A percentile compares a stretch with the other conserved stretches of the same genome.
phyloP scores from a whole-genome alignment of 2,888 invertebrate species.

The Cantharis lateralis region DNA sequence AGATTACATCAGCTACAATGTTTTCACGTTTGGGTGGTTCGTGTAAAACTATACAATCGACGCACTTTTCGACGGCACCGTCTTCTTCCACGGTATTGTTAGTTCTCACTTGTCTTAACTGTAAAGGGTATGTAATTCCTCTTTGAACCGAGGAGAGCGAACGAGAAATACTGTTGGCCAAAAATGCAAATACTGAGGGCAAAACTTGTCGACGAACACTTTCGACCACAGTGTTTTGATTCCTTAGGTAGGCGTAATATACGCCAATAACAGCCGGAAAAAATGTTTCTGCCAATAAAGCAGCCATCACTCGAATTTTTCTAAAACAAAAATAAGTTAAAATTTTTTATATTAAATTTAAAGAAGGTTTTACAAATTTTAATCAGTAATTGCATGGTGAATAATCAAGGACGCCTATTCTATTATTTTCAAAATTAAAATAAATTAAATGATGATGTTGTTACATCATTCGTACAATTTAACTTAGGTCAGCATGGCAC shows the following conservation, averaged over 20 bases:
- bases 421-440: neutral
- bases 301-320: conserved; percentile 49
- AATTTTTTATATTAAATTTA: neutral
- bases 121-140: conserved; percentile 43
- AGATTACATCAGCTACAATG: conserved; percentile 70
- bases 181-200: conserved; percentile 50
- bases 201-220: conserved; percentile 48
- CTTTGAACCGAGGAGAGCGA: conserved; percentile 52
- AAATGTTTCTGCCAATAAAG: conserved; percentile 46
- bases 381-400: neutral
- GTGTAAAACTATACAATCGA: conserved; percentile 50
- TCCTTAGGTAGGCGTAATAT: conserved; percentile 50
- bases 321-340: conserved; percentile 43
- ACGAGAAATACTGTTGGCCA: conserved; percentile 52
- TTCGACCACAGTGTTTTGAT: conserved; percentile 49
- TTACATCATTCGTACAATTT: neutral
- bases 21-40: conserved; percentile 43
- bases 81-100: conserved; percentile 9
- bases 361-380: neutral
- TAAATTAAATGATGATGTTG: neutral
- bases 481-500: neutral
- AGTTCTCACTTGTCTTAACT: conserved; percentile 9
- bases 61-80: conserved; percentile 48
- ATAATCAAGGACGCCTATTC: neutral
- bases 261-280: conserved; percentile 50